Base-by-base conservation (phyloP, 1,140 invertebrate genomes). In the Zelostemma sp. region DNA sequence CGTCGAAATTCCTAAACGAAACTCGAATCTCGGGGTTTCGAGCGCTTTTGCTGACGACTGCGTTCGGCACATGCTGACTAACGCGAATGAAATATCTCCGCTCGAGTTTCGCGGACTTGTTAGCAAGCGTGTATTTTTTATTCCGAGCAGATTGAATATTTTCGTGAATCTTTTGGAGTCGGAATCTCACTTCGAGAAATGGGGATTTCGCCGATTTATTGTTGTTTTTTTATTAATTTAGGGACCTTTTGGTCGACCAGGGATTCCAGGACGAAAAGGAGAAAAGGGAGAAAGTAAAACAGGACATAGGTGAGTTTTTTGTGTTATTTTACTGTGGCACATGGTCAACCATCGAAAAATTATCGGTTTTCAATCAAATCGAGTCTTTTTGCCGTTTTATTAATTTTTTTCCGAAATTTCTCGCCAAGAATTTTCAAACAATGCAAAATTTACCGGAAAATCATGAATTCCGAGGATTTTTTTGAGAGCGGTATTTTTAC, bases 171-270 rank as follows among this genome's bases (percentile, higher is more conserved):
- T 6, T 31, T 31, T 31, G 28, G 28, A 5, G 11, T 31, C 11
- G 28, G 11, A 6, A 6, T 31, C n/a, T 47, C 25, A 11, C 8
- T 47, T 19, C 1, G 19, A 3, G 8, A 47, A n/a, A 4, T 47
- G 11, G 16, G 12, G 12, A 28, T 28, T 18, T 48, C 18, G 8
- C 9, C 18, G 5, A 46, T 1, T 49, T 3, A 6, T 9, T 8
- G 11, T 4, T 12, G 12, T 9, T 4, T 31, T 16, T 41, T 54
- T 18, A 25, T 48, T 33, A 28, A 47, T 9, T 14, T 41, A 84
- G 75, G 88, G 88, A 17, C 71, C 51, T 9, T 74, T 74, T 31
- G 88, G 88, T 49, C 59, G 76, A 28, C 75, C 50, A 5, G 91
- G 91, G 11, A 74, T 80, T 25, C 80, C 84, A 59, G 72, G 68